phyloP scores from a whole-genome alignment of 2,888 invertebrate species.

The Serrognathus titanus region DNA sequence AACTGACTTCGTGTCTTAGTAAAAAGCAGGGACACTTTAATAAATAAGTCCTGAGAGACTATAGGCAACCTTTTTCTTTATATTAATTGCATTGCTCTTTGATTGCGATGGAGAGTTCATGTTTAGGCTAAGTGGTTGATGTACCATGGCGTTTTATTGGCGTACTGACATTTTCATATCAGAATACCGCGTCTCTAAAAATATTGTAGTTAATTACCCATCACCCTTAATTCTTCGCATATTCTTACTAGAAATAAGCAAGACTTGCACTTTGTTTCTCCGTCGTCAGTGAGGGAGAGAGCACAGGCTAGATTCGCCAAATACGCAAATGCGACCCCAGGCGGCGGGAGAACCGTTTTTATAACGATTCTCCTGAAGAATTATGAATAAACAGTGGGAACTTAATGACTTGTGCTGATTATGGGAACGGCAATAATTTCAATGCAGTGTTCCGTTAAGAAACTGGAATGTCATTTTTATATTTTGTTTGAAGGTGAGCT shows the following conservation, averaged over 20 bases:
- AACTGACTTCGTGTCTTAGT: no score
- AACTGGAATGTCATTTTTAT: conserved; percentile 43
- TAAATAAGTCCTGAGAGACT: conserved; percentile 29
- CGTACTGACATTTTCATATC: conserved; percentile 52
- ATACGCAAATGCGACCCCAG: conserved; percentile 29
- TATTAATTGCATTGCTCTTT: conserved; percentile 28
- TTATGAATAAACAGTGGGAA: conserved; percentile 49
- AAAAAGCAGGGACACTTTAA: conserved; percentile 6
- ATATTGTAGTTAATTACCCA: conserved; percentile 51
- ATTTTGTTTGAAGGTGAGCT: conserved; percentile 32
- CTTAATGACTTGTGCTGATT: conserved; percentile 49
- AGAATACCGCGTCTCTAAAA: conserved; percentile 41
- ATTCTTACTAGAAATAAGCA: conserved; percentile 30
- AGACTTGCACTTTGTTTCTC: conserved; percentile 38
- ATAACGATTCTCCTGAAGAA: conserved; percentile 37
- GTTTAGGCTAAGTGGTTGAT: conserved; percentile 40
- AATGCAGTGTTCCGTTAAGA: conserved; percentile 45
- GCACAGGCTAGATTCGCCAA: conserved; percentile 19
- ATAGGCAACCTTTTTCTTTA: conserved; percentile 20
- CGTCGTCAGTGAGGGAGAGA: conserved; percentile 3
- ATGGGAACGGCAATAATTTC: conserved; percentile 47
- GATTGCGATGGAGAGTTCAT: conserved; percentile 31
- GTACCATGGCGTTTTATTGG: conserved; percentile 56
- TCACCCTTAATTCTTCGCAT: conserved; percentile 44
- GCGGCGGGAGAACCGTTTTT: conserved; percentile 30